Evolutionary conservation across 2,113 vertebrate species (phyloP).

Genomic region (Saguinus midas): DNA sequence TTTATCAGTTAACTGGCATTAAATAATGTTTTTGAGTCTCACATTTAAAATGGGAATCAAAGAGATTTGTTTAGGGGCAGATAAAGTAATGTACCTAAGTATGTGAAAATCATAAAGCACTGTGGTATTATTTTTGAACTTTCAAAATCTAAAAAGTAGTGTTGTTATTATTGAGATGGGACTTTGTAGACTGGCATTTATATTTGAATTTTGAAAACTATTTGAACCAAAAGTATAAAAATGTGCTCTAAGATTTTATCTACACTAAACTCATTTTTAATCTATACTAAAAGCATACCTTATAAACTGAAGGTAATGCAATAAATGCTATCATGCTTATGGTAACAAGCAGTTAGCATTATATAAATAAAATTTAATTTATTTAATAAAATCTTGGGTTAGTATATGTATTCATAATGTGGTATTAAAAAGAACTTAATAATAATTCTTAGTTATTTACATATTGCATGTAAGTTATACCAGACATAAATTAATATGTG

Average conservation of each 20-base stretch:
- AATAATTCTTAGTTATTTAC: conserved; percentile 12
- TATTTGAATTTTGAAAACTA: background rate
- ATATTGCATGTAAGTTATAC: background rate
- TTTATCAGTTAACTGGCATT: background rate
- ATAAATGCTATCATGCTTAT: background rate
- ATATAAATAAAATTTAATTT: background rate
- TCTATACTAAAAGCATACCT: background rate
- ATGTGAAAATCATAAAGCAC: background rate
- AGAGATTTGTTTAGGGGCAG: background rate
- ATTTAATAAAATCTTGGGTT: background rate
- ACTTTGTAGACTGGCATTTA: background rate
- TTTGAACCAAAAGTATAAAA: background rate
- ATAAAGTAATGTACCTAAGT: background rate
- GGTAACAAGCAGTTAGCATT: background rate
- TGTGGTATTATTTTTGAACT: background rate
- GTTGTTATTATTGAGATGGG: background rate
- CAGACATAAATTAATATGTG: background rate
- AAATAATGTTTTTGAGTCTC: background rate
- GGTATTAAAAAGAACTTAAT: background rate
- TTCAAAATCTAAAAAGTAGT: background rate
- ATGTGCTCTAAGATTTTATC: conserved; percentile 12
- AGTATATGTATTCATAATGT: background rate
- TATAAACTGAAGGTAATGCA: background rate
- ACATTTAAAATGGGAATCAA: background rate
- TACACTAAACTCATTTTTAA: conserved; percentile 4